Percentiles rank a stretch among this genome's conserved stretches.
Conservation (phyloP, 2,888 invertebrate species). For the Drosophila paranaensis region DNA sequence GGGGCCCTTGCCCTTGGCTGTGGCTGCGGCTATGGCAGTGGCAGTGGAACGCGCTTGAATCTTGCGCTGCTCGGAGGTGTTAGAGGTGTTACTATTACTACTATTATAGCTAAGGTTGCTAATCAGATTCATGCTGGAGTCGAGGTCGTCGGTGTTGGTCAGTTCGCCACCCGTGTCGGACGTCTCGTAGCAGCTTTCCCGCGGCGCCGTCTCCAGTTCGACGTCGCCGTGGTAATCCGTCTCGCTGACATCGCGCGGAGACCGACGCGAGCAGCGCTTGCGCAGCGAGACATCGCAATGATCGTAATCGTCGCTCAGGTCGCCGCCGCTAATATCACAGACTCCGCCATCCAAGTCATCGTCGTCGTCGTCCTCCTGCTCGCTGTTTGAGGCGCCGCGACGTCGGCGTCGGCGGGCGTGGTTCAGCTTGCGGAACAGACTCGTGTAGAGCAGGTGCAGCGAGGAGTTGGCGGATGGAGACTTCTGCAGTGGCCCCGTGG, state of each 20-base stretch:
- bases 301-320: conserved; percentile 83
- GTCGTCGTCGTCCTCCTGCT: conserved; percentile 60
- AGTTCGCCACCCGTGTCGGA: conserved; percentile 83
- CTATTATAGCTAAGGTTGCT: conserved; percentile 85
- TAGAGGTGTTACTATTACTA: conserved; percentile 84
- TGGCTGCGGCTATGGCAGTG: conserved; percentile 40
- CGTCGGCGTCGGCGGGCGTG: conserved; percentile 64
- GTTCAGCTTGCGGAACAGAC: conserved; percentile 75
- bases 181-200: conserved; percentile 84
- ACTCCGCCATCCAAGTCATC: conserved; percentile 76
- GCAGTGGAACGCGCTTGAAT: conserved; percentile 29
- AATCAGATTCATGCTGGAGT: conserved; percentile 83
- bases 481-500: conserved; percentile 60
- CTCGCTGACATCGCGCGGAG: conserved; percentile 72
- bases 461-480: conserved; percentile 80
- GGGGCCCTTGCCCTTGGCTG: conserved; percentile 24
- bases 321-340: conserved; percentile 82
- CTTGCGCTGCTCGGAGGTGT: conserved; percentile 74
- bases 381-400: conserved; percentile 74
- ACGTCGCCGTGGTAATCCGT: conserved; percentile 81
- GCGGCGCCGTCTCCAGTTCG: conserved; percentile 66
- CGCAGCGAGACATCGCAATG: conserved; percentile 71
- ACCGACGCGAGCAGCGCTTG: conserved; percentile 54
- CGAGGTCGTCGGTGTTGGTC: conserved; percentile 82
- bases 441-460: conserved; percentile 80